These are phyloP conservation scores for Dryadula phaetusa DNA, from an alignment of 2,888 invertebrate species.

Conservation along the genomic window DNA sequence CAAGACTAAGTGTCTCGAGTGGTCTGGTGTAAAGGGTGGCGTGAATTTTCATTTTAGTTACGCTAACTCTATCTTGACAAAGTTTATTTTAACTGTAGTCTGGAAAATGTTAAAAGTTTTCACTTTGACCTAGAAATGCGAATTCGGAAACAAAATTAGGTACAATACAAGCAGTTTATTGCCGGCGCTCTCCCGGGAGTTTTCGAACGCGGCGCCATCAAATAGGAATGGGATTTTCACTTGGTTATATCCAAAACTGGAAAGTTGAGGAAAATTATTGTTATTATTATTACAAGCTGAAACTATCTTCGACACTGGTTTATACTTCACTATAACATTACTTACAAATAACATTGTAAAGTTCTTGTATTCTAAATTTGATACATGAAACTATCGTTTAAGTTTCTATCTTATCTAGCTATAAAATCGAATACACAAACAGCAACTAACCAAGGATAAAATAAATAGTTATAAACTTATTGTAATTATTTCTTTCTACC, in stretches of 20 bases:
- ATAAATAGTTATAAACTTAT: too few relatives aligned
- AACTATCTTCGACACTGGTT: constrained; percentile 40
- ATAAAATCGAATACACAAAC: too few relatives aligned
- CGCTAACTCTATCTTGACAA: constrained; percentile 31
- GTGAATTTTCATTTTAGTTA: constrained; percentile 36
- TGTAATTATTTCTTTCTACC: too few relatives aligned
- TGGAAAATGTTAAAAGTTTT: constrained; percentile 63
- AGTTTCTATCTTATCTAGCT: neutral
- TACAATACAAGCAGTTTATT: constrained; percentile 68
- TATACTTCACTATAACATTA: constrained; percentile 12
- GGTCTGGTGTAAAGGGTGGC: constrained; percentile 42
- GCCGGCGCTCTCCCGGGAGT: constrained; percentile 56
- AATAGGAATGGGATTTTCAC: constrained; percentile 68
- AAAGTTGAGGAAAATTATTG: constrained; percentile 59
- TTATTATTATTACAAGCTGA: constrained; percentile 63
- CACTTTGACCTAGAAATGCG: constrained; percentile 60
- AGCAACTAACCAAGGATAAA: too few relatives aligned
- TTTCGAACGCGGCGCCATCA: constrained; percentile 59
- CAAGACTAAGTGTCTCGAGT: constrained; percentile 39
- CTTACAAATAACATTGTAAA: constrained; percentile 14
- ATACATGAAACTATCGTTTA: neutral
- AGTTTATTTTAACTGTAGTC: constrained; percentile 69
- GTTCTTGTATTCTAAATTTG: neutral
- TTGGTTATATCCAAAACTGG: constrained; percentile 56
- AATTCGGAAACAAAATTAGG: constrained; percentile 70